These are phyloP conservation scores for Drosophila tripunctata DNA, from an alignment of 2,888 invertebrate genomes.

Conservation along the genomic window DNA sequence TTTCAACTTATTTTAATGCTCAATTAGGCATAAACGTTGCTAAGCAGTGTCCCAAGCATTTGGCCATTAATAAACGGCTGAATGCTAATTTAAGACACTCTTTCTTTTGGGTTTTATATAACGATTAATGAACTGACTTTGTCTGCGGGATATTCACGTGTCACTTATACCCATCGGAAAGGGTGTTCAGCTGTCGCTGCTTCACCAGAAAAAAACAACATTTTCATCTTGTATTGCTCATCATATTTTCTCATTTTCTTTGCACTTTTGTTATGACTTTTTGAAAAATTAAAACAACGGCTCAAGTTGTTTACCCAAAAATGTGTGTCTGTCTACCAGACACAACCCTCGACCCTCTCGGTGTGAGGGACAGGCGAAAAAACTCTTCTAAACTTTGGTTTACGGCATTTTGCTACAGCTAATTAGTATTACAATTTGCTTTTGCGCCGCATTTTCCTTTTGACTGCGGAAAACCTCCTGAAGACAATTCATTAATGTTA, in stretches of 20 bases:
- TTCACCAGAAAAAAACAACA: neutral
- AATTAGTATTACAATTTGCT: conserved; percentile 79
- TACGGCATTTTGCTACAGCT: conserved; percentile 62
- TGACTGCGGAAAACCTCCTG: conserved; percentile 38
- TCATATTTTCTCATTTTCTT: conserved; percentile 46
- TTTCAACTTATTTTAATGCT: conserved; percentile 51
- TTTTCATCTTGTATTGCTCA: conserved; percentile 1
- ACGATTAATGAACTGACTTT: neutral
- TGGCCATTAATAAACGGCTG: conserved; percentile 39
- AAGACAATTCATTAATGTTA: conserved; percentile 78
- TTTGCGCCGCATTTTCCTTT: conserved; percentile 52
- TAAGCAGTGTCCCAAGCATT: conserved; percentile 38
- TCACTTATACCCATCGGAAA: neutral
- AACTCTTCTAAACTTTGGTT: conserved; percentile 66
- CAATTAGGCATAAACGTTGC: conserved; percentile 66
- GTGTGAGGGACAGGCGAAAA: conserved; percentile 16
- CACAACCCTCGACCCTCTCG: conserved; percentile 7
- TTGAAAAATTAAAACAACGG: conserved; percentile 63
- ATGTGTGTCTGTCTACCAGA: conserved; percentile 44
- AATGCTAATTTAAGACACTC: conserved; percentile 45
- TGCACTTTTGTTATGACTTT: conserved; percentile 64
- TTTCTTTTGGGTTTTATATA: neutral
- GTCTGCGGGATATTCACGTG: no score
- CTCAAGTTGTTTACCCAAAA: conserved; percentile 78
- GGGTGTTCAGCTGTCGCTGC: conserved; percentile 26